phyloP scores from a whole-genome alignment of 2,888 invertebrate species.

The Biston stratarius region DNA sequence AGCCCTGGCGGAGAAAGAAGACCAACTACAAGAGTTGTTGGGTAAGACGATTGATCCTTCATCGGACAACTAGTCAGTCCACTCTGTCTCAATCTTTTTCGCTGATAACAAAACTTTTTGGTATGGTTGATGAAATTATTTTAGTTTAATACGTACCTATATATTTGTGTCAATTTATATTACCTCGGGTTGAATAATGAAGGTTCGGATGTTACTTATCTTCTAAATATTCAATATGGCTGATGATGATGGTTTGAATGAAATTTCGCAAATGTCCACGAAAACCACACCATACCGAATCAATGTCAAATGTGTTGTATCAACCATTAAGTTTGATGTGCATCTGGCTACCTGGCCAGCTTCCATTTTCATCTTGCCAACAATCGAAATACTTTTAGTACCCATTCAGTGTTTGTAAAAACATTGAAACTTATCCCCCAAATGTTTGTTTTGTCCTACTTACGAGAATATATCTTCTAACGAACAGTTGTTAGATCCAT shows the following conservation, averaged over 20 bases:
- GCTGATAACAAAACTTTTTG: not conserved
- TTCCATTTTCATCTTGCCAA: constrained; percentile 5
- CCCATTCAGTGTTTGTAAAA: constrained; percentile 3
- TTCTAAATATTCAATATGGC: too few species aligned
- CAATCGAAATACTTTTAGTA: constrained; percentile 4
- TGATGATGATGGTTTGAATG: too few species aligned
- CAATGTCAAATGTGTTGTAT: not conserved
- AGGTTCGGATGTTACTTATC: too few species aligned
- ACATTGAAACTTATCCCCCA: constrained; percentile 1
- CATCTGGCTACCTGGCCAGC: not conserved
- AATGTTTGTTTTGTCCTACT: constrained; percentile 4
- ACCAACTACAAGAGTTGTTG: constrained; percentile 75
- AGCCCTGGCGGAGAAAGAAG: constrained; percentile 71
- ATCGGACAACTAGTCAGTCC: not conserved
- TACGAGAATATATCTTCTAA: constrained; percentile 13
- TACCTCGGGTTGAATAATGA: too few species aligned
- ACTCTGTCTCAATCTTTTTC: not conserved
- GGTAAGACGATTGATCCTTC: constrained; percentile 53
- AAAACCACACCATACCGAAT: too few species aligned
- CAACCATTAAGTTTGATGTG: not conserved
- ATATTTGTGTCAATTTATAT: too few species aligned
- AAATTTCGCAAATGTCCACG: too few species aligned
- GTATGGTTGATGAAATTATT: too few species aligned
- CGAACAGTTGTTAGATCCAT: constrained; percentile 5
- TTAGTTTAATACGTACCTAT: too few species aligned